Evolutionary conservation across 2,113 vertebrate genomes (phyloP).

Genomic region (Cryptomyrus ogoouensis): DNA sequence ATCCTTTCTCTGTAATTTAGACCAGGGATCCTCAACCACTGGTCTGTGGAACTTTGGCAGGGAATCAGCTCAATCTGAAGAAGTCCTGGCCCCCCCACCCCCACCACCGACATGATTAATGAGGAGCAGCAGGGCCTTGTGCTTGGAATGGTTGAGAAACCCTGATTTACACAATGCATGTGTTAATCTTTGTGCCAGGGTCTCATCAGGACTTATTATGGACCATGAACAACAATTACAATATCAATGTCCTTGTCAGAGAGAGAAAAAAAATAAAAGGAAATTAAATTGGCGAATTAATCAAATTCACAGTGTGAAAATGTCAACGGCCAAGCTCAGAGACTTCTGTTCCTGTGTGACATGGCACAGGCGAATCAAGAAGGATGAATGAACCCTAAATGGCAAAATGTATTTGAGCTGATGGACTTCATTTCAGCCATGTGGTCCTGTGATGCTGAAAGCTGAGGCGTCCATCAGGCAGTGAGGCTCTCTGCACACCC

Average conservation of each 20-base stretch:
- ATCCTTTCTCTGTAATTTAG: not conserved
- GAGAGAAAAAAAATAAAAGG: not conserved
- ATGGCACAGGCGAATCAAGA: not conserved
- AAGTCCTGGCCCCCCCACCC: not conserved
- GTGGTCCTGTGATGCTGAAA: not conserved
- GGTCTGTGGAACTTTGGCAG: not conserved
- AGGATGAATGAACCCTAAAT: not conserved
- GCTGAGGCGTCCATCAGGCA: not conserved
- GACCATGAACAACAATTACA: slow-evolving; percentile 4
- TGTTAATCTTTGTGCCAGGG: not conserved
- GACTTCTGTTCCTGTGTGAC: not conserved
- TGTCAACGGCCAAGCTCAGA: not conserved
- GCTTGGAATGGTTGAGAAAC: not conserved
- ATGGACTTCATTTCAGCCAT: not conserved
- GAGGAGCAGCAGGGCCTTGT: not conserved
- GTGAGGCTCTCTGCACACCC: not conserved
- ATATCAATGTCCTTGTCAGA: not conserved
- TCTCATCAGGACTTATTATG: not conserved
- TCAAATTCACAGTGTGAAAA: slow-evolving; percentile 4
- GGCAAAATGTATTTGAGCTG: not conserved
- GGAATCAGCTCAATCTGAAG: not conserved
- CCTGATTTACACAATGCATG: not conserved
- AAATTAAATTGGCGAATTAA: slow-evolving; percentile 9
- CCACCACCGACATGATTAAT: not conserved
- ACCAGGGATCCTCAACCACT: not conserved